These are phyloP conservation scores for Ictidomys tridecemlineatus DNA, from an alignment of 2,113 vertebrate species.

Conservation along the genomic window DNA sequence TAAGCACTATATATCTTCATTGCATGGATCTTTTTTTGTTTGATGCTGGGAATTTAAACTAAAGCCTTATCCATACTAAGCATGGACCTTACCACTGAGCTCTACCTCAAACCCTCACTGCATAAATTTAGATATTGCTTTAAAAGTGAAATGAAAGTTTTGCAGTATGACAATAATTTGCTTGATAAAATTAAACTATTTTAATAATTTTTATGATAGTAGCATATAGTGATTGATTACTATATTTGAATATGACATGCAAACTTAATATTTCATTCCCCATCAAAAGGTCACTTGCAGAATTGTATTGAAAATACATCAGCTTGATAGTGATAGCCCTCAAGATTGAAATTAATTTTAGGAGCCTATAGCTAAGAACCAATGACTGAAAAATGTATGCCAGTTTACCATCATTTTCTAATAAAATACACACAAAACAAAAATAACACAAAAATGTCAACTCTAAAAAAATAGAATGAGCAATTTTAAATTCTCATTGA, in stretches of 20 bases:
- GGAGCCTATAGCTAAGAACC: background rate
- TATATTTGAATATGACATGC: background rate
- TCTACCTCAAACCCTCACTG: background rate
- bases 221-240: background rate
- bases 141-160: background rate
- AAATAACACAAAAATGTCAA: background rate
- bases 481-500: background rate
- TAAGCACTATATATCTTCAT: background rate
- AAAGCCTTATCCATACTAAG: background rate
- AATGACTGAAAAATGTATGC: background rate
- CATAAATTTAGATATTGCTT: background rate
- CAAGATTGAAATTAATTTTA: background rate
- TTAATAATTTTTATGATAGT: background rate
- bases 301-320: background rate
- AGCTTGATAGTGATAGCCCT: background rate
- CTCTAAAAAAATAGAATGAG: constrained; percentile 11
- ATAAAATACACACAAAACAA: background rate
- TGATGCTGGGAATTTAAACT: background rate
- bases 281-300: background rate
- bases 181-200: constrained; percentile 24
- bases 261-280: background rate
- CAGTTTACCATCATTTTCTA: background rate
- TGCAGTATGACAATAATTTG: background rate
- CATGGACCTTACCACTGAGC: background rate
- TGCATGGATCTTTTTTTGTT: background rate